Base-by-base conservation (phyloP, 2,113 vertebrate genomes). In the Hucho hucho region DNA sequence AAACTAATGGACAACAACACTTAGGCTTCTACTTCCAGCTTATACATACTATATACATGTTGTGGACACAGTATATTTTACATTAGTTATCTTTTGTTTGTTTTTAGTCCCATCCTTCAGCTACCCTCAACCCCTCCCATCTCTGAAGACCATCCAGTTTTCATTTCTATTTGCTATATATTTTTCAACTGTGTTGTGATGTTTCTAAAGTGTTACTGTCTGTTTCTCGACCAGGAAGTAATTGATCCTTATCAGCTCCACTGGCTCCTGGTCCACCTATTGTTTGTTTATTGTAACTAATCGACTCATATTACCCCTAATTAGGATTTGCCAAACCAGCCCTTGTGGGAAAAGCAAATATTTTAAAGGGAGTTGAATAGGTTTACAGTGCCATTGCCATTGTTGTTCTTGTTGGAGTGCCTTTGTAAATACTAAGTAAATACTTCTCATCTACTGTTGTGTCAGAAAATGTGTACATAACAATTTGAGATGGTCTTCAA, bases 341-440 rank as follows among this genome's bases (percentile, higher is more conserved):
- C 2, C 28, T 28, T 26, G 1, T 26, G 69, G 56, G 73, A 72
- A 75, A 66, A 25, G 67, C 70, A 78, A 86, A 86, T 73, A 83
- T 85, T 86, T 83, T 66, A 81, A 32, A 56, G 71, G 16, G 37
- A 63, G 43, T 77, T 76, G 79, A 20, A 76, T 64, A 25, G 0
- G 80, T 85, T 85, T 83, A 70, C 77, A 61, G 66, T 4, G 68
- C 68, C 32, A 47, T 73, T 79, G 87, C 66, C 74, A 75, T 64
- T 86, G 86, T 87, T 83, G 80, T 81, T 76, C 77, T 82, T 72
- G 83, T 28, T 25, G 47, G 69, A 71, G 64, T 20, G 7, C 64
- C 11, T 68, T 70, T 87, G 85, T 89, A n/a, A n/a, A n/a, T n/a
- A n/a, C n/a, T n/a, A n/a, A 70, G 73, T 88, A 90, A 90, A 90